A percentile compares a stretch with the other conserved stretches of the same genome.
phyloP scores from a whole-genome alignment of 1,140 invertebrate species.

The Aplysia californica region DNA sequence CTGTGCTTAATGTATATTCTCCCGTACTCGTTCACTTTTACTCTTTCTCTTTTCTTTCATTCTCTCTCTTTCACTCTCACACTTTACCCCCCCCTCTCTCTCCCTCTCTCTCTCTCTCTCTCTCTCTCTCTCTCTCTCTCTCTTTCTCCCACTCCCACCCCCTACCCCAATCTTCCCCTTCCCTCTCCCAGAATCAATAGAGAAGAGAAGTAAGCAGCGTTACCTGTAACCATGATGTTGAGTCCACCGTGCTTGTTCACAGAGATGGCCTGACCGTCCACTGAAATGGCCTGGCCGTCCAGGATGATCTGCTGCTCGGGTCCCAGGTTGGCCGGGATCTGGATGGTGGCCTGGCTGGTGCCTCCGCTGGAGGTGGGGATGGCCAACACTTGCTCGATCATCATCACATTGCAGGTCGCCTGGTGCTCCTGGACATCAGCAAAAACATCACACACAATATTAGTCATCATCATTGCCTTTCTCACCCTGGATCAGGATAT shows the following conservation, averaged over 20 bases:
- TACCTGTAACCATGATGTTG: slow-evolving; percentile 47
- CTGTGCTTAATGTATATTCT: too few relatives aligned
- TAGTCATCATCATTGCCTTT: too few relatives aligned
- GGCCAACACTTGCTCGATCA: slow-evolving; percentile 62
- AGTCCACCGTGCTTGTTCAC: slow-evolving; percentile 32
- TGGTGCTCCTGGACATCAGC: slow-evolving; percentile 56
- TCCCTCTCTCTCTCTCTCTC: not conserved
- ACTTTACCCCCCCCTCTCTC: not conserved
- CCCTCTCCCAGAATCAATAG: not conserved
- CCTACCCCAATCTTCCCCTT: not conserved
- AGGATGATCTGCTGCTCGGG: slow-evolving; percentile 40
- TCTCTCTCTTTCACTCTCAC: not conserved
- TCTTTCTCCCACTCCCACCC: slow-evolving; percentile 2
- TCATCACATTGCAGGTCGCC: slow-evolving; percentile 58
- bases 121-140: slow-evolving; percentile 7
- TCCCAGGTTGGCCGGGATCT: slow-evolving; percentile 53
- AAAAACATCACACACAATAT: too few relatives aligned
- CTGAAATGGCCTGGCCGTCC: slow-evolving; percentile 32
- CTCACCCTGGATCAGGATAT: too few relatives aligned
- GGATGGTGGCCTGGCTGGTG: slow-evolving; percentile 56
- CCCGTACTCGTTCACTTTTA: not conserved
- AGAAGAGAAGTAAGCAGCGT: not conserved
- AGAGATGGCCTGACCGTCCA: slow-evolving; percentile 23
- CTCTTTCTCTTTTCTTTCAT: slow-evolving; percentile 2
- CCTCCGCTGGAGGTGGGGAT: slow-evolving; percentile 54